Evolutionary conservation across 35 echinoderm and acorn worm species (phyloP), one percentile per base, ranked within the genome.

Genomic region (Patiria miniata): DNA sequence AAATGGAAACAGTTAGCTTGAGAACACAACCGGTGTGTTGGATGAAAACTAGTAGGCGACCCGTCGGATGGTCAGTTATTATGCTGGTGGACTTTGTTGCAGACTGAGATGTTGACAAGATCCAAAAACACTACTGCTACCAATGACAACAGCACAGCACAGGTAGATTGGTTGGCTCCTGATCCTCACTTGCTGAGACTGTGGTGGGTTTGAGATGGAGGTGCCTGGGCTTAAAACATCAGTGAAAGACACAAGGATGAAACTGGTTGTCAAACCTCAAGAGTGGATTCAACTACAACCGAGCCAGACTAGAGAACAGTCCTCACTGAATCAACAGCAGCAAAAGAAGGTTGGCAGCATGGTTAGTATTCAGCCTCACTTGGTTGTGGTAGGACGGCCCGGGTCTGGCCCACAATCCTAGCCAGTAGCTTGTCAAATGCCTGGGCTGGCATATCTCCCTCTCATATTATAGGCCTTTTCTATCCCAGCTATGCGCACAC

Each of bases 401-500:
- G 14, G 19, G 34, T 26, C 65, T 73, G 65, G 65, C 65, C 65
- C 65, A 73, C 65, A 73, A 73, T 23, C 65, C 21, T 30, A 73
- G 65, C 65, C 65, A 26, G 65, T 23, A 73, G 65, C 65, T 32
- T 34, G 34, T 73, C 21, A 73, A 73, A 73, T 73, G 65, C 65
- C 65, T 73, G 14, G 26, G 65, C 65, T 73, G 65, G 65, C 34
- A 26, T 73, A 34, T 73, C 65, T 32, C 34, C 26, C 65, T 73
- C 65, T 73, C 26, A 30, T 73, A 34, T 73, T 73, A 73, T 73
- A 73, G 65, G 21, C 65, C n/a, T n/a, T n/a, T 73, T 73, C 21
- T 73, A 47, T 47, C 42, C 42, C 26, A 73, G 65, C 65, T 28
- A 73, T 73, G 65, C 65, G 65, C 65, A 73, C 65, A 73, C 65